Evolutionary conservation across 2,888 invertebrate species (phyloP), one percentile per base, ranked within the genome.

Genomic region (Syrphus vitripennis): DNA sequence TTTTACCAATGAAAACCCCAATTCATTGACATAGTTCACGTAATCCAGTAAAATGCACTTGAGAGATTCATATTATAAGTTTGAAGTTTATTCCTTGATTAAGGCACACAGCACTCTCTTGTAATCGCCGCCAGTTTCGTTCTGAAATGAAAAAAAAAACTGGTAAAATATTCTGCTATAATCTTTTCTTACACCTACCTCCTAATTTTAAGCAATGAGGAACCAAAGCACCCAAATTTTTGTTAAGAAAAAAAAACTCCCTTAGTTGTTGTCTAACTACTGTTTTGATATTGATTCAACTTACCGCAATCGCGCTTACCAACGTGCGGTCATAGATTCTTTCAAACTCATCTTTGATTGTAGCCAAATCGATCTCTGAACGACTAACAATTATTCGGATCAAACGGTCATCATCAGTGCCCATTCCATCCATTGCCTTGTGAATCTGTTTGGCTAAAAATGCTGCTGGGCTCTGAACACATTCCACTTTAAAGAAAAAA

Each of bases 391-490:
- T 89, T 89, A 96, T 94, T 67, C 96, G 93, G 88, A 96, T 94
- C 89, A 96, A 93, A 0, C 95, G 94, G 19, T 93, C 92, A 93
- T 96, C 96, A 90, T 95, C 94, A 1, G 96, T 96, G 74, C 96
- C 96, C 63, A 94, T 89, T 0, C 96, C 96, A 88, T 94, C 94
- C 94, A 96, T 94, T 10, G 95, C 94, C 48, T 92, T 91, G 75
- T 95, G 94, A 10, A 96, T 92, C 0, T 95, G 93, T 69, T 93
- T 93, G 45, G 96, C 96, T 92, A 95, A 96, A 93, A 94, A 96
- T 2, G 94, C 94, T 0, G 95, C 91, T 0, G 94, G 93, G 89
- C 93, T 94, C 89, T 95, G 94, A 34, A 95, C 95, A 91, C 95
- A 95, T 90, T 95, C 95, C 90, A 95, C 96, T 96, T 93, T 3